phyloP scores from a whole-genome alignment of 2,113 vertebrate species.

The Okapia johnstoni region DNA sequence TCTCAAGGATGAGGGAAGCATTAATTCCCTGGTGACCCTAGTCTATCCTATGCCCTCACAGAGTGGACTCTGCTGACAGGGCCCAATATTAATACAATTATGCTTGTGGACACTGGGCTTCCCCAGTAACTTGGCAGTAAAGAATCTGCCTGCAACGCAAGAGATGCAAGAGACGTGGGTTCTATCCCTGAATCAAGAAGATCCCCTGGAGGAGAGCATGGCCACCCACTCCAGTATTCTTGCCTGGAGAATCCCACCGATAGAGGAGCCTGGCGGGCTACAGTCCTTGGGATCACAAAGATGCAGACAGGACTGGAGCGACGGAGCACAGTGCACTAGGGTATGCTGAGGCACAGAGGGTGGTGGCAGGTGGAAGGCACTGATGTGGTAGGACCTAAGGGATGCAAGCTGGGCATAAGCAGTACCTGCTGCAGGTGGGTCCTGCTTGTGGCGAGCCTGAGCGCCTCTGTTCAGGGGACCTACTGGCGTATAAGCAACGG shows the following conservation, averaged over 20 bases:
- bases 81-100: not conserved
- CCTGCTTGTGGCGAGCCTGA: not conserved
- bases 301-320: not conserved
- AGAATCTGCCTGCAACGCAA: not conserved
- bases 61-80: not conserved
- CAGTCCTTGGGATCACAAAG: not conserved
- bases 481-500: not conserved
- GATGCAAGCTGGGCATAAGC: fast-evolving
- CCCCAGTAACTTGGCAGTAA: fast-evolving
- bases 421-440: not conserved
- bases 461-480: not conserved
- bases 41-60: not conserved
- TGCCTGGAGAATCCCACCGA: not conserved
- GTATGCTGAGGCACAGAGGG: not conserved
- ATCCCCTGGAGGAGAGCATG: not conserved
- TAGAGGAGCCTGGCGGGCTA: not conserved
- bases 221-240: not conserved
- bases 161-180: fast-evolving
- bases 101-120: not conserved
- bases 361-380: fast-evolving
- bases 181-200: not conserved
- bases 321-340: fast-evolving
- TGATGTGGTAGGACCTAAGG: not conserved
- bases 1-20: not conserved
- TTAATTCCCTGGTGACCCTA: not conserved